Conservation (phyloP, 2,113 vertebrate species). For the Tyto alba region DNA sequence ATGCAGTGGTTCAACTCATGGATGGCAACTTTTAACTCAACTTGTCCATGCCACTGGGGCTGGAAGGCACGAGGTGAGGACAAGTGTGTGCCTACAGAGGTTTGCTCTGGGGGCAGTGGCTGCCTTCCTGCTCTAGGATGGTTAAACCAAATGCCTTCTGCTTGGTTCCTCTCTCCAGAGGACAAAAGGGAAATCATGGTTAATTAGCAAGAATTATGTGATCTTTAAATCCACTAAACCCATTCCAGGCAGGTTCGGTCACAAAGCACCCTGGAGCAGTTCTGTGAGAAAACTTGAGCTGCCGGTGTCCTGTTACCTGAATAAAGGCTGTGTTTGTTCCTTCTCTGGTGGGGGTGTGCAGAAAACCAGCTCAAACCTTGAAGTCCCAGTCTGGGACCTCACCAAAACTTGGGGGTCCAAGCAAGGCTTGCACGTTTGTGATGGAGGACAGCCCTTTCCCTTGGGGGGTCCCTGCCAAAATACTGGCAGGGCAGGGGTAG, state of each 20-base stretch:
- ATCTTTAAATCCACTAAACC: not conserved
- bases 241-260: not conserved
- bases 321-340: not conserved
- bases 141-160: not conserved
- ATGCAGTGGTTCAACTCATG: not conserved
- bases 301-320: not conserved
- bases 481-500: not conserved
- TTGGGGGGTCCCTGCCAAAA: not conserved
- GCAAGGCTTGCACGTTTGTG: not conserved
- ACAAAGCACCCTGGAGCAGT: not conserved
- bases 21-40: not conserved
- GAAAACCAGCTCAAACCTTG: not conserved
- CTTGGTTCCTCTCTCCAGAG: not conserved
- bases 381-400: not conserved
- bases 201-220: not conserved
- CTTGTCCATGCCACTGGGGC: rapidly evolving
- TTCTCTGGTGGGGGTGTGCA: not conserved
- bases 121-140: not conserved
- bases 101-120: not conserved
- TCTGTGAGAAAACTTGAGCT: not conserved
- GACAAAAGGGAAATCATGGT: not conserved
- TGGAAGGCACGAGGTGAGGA: not conserved
- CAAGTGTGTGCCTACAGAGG: rapidly evolving
- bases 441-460: not conserved
- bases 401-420: not conserved